phyloP scores from a whole-genome alignment of 2,888 invertebrate species.

The Caenorhabditis sp. region DNA sequence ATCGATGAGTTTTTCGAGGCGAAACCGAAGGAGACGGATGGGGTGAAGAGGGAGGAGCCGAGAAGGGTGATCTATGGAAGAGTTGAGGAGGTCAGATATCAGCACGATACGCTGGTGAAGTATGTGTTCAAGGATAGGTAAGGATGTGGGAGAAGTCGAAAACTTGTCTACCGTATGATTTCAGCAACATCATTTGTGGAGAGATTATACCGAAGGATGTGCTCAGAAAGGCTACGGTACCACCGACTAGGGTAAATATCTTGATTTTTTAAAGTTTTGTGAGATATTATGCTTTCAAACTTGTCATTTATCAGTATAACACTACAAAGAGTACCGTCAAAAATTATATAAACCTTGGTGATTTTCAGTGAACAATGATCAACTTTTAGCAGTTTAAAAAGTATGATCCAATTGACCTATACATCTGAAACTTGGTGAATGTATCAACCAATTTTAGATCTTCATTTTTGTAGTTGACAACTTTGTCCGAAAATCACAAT shows the following conservation, averaged over 20 bases:
- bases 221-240: conserved; percentile 6
- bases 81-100: conserved; percentile 42
- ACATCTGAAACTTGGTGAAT: no score
- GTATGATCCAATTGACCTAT: no score
- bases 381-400: no score
- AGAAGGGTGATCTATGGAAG: conserved; percentile 50
- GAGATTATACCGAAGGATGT: conserved; percentile 31
- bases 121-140: conserved; percentile 31
- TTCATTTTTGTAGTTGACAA: no score
- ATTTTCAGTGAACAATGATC: no score
- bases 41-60: conserved; percentile 19
- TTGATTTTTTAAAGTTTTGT: neutral
- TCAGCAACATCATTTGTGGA: conserved; percentile 28
- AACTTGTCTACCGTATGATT: neutral
- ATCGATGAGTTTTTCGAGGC: conserved; percentile 52
- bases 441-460: no score
- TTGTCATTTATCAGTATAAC: no score
- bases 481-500: no score
- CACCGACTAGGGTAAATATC: conserved; percentile 36
- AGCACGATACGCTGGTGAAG: conserved; percentile 49
- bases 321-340: no score
- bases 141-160: neutral
- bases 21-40: conserved; percentile 27
- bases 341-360: no score
- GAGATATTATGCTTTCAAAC: no score